A percentile compares a stretch with the other conserved stretches of the same genome.
phyloP scores from a whole-genome alignment of 2,888 invertebrate genomes.

The Patella caerulea region DNA sequence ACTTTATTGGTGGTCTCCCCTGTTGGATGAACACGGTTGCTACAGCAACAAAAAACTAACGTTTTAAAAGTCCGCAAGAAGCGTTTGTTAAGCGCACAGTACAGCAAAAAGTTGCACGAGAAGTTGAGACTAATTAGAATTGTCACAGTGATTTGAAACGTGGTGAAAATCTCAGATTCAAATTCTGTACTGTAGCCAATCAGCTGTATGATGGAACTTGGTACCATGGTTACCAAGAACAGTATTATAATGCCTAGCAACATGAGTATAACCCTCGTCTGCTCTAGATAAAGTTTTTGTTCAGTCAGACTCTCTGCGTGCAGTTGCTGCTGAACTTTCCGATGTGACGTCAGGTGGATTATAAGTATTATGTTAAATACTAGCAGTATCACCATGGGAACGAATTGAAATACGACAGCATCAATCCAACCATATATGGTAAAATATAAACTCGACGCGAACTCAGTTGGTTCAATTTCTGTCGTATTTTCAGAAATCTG shows the following conservation, averaged over 20 bases:
- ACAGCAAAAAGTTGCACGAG: constrained; percentile 34
- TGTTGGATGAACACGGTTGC: too few species aligned
- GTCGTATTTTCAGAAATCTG: constrained; percentile 6
- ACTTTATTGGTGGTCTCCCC: too few species aligned
- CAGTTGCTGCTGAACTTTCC: not conserved
- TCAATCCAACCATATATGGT: constrained; percentile 29
- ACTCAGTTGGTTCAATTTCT: constrained; percentile 12
- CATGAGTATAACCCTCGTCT: constrained; percentile 25
- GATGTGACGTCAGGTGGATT: constrained; percentile 20
- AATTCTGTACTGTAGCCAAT: constrained; percentile 23
- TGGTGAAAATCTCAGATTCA: constrained; percentile 21
- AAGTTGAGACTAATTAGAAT: constrained; percentile 29
- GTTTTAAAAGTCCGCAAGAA: constrained; percentile 28
- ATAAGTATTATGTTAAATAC: constrained; percentile 29
- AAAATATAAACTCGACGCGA: constrained; percentile 16
- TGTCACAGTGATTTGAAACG: constrained; percentile 24
- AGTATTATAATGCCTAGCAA: constrained; percentile 28
- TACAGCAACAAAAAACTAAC: constrained; percentile 14
- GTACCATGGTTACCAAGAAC: constrained; percentile 33
- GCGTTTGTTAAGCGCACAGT: constrained; percentile 31
- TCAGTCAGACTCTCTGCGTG: not conserved
- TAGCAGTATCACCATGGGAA: constrained; percentile 28
- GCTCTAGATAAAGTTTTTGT: constrained; percentile 17
- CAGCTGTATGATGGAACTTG: constrained; percentile 29
- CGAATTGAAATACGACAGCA: constrained; percentile 26